Evolutionary conservation across 2,113 vertebrate species (phyloP).

Genomic region (Scopus umbretta): DNA sequence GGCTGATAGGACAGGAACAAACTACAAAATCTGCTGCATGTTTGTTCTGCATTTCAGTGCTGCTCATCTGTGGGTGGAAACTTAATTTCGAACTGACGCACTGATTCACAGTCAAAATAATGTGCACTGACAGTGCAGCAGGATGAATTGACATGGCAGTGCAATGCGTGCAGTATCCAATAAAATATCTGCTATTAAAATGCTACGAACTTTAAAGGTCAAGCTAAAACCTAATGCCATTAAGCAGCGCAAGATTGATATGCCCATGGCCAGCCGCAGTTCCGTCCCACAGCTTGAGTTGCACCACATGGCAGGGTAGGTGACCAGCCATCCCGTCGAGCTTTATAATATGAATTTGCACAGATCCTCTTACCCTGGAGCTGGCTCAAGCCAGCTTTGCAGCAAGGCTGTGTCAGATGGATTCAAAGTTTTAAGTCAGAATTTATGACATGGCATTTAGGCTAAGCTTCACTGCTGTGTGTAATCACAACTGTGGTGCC

Average conservation of each 20-base stretch:
- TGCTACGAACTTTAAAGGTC: background rate
- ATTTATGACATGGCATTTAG: background rate
- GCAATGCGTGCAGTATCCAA: background rate
- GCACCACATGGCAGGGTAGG: background rate
- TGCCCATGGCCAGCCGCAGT: background rate
- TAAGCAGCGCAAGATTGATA: background rate
- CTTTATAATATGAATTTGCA: background rate
- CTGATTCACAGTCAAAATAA: conserved; percentile 15
- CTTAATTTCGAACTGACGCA: background rate
- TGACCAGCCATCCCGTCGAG: background rate
- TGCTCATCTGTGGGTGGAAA: background rate
- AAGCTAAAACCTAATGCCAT: background rate
- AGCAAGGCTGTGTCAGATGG: background rate
- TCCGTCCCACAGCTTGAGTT: background rate
- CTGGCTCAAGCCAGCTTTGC: background rate
- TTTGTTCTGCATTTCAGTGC: background rate
- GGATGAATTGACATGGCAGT: background rate
- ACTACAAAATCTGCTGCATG: background rate
- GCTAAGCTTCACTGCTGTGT: background rate
- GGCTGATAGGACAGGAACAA: conserved; percentile 7
- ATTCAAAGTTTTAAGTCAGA: background rate
- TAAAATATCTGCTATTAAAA: background rate
- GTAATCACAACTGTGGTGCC: background rate
- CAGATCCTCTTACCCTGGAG: background rate
- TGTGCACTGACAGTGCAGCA: background rate